These are phyloP conservation scores for Ahaetulla prasina DNA, from an alignment of 2,113 vertebrate genomes.

Conservation along the genomic window DNA sequence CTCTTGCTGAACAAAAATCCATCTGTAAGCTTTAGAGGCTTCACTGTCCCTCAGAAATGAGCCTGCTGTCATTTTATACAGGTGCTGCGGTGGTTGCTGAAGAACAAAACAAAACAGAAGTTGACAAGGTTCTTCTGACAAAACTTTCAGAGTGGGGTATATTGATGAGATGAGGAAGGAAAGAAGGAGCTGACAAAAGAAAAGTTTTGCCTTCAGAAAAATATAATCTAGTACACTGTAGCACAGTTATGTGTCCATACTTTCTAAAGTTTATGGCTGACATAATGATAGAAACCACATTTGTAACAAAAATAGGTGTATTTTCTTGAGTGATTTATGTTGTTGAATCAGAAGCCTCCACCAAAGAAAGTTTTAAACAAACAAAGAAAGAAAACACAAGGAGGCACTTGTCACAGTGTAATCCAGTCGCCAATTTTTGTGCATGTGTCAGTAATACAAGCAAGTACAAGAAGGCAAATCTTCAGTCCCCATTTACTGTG, in stretches of 20 bases:
- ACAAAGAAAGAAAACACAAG: not conserved
- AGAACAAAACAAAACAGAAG: conserved; percentile 22
- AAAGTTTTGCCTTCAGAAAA: conserved; percentile 15
- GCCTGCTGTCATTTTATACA: conserved; percentile 27
- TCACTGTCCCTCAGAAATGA: conserved; percentile 40
- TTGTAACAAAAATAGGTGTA: not conserved
- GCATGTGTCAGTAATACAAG: not conserved
- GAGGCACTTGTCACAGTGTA: not conserved
- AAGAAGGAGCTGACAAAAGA: not conserved
- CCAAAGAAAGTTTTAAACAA: not conserved
- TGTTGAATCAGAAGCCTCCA: not conserved
- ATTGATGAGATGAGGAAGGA: conserved; percentile 55
- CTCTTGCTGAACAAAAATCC: conserved; percentile 31
- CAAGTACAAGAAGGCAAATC: not conserved
- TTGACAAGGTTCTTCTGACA: conserved; percentile 35
- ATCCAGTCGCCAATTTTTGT: not conserved
- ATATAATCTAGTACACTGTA: conserved; percentile 26
- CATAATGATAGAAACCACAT: not conserved
- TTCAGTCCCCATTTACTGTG: not conserved
- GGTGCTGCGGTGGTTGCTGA: conserved; percentile 15
- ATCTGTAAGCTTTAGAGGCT: conserved; percentile 32
- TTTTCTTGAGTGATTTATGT: not conserved
- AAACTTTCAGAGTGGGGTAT: conserved; percentile 47
- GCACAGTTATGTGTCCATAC: conserved; percentile 27
- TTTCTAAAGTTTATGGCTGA: not conserved